phyloP scores from a whole-genome alignment of 2,113 vertebrate species.

The Phrynosoma blainvillii region DNA sequence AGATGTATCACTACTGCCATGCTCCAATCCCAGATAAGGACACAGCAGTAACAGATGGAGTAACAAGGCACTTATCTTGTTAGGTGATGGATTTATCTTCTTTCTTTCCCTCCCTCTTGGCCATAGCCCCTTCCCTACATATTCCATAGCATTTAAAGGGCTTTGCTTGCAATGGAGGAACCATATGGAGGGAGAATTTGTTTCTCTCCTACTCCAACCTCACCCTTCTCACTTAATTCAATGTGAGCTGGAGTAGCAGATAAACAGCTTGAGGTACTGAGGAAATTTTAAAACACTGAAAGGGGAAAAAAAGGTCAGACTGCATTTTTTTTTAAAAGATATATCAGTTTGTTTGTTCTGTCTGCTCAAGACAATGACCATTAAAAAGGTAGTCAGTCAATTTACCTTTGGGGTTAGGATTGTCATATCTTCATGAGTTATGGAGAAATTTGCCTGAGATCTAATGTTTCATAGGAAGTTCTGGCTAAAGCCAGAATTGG shows the following conservation, averaged over 20 bases:
- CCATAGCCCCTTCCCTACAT: slow-evolving; percentile 69
- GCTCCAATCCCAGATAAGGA: slow-evolving; percentile 81
- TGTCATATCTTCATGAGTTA: neutral
- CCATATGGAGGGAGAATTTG: slow-evolving; percentile 78
- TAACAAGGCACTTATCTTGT: slow-evolving; percentile 85
- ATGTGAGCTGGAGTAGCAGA: slow-evolving; percentile 73
- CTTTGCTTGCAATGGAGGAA: slow-evolving; percentile 59
- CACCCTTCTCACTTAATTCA: slow-evolving; percentile 72
- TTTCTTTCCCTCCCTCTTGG: slow-evolving; percentile 38
- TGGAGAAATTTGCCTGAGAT: slow-evolving; percentile 35
- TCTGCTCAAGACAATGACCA: neutral
- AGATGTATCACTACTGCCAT: slow-evolving; percentile 76
- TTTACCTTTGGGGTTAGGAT: too few species aligned
- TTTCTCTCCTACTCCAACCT: slow-evolving; percentile 65
- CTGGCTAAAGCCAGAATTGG: slow-evolving; percentile 16
- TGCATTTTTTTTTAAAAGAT: slow-evolving; percentile 61
- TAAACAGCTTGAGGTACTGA: slow-evolving; percentile 79
- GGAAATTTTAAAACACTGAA: slow-evolving; percentile 78
- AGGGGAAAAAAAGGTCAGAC: slow-evolving; percentile 70
- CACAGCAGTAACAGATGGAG: slow-evolving; percentile 83
- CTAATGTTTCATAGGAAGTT: slow-evolving; percentile 46
- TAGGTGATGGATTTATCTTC: slow-evolving; percentile 83
- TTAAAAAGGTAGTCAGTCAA: neutral
- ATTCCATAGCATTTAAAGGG: slow-evolving; percentile 75
- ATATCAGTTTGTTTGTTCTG: neutral